Conservation (phyloP, 2,888 invertebrate species). For the Drosophila hamatofila region DNA sequence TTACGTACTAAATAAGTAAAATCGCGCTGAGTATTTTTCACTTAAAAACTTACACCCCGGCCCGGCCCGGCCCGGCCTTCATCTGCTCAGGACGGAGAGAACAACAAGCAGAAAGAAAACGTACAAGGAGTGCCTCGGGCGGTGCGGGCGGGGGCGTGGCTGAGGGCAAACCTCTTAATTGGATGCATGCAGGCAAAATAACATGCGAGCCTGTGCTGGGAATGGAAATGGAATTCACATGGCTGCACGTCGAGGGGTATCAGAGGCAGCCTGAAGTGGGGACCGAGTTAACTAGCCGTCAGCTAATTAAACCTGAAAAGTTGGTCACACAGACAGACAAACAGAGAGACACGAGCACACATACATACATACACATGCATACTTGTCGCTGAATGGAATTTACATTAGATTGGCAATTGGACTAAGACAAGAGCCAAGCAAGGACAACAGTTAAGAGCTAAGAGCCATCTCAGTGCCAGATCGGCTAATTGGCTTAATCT, state of each 20-base stretch:
- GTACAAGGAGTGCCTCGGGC: neutral
- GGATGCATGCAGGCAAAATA: constrained; percentile 81
- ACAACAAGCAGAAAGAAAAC: constrained; percentile 20
- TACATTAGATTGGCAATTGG: constrained; percentile 69
- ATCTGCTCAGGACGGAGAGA: neutral
- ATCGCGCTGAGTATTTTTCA: constrained; percentile 80
- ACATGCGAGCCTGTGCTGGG: constrained; percentile 50
- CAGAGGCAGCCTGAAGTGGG: constrained; percentile 41
- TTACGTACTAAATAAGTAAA: constrained; percentile 81
- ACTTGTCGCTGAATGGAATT: constrained; percentile 60
- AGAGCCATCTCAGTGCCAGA: constrained; percentile 31
- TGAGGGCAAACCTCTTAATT: constrained; percentile 71
- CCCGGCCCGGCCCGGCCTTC: constrained; percentile 9
- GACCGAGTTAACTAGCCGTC: constrained; percentile 75
- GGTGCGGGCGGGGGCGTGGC: constrained; percentile 19
- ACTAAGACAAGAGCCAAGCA: constrained; percentile 63
- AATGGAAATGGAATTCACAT: constrained; percentile 39
- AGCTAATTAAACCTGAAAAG: constrained; percentile 77
- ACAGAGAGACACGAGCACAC: neutral
- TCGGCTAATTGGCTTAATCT: constrained; percentile 54
- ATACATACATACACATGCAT: neutral
- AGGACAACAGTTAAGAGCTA: constrained; percentile 30
- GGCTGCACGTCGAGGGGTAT: constrained; percentile 24
- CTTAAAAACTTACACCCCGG: constrained; percentile 59
- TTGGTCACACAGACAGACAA: constrained; percentile 56